Evolutionary conservation across 2,797 vertebrate genomes (phyloP).

Genomic region (Trachurus trachurus): DNA sequence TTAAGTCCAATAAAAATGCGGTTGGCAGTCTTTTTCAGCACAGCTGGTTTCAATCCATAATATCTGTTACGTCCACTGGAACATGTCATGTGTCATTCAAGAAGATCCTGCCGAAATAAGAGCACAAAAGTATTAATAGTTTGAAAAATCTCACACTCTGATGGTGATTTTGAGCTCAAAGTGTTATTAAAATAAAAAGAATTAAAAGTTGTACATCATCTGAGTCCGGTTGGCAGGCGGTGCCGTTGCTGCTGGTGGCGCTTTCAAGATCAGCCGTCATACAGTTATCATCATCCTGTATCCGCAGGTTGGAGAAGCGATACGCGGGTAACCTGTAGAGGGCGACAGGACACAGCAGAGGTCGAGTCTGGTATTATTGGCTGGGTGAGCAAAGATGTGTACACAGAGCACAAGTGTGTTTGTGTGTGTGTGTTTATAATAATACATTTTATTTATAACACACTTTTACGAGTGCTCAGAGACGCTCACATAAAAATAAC

Average conservation of each 20-base stretch:
- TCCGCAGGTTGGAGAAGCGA: conserved; percentile 84
- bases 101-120: conserved; percentile 77
- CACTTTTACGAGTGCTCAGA: too few species aligned
- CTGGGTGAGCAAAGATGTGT: background rate
- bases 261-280: conserved; percentile 63
- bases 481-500: too few species aligned
- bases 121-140: conserved; percentile 13
- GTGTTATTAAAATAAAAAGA: background rate
- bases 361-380: background rate
- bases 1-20: conserved; percentile 34
- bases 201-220: conserved; percentile 76
- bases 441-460: too few species aligned
- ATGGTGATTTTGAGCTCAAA: background rate
- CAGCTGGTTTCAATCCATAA: conserved; percentile 2
- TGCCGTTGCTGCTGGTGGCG: conserved; percentile 72
- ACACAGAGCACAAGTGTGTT: background rate
- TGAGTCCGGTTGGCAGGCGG: conserved; percentile 77
- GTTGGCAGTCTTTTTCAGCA: conserved; percentile 24
- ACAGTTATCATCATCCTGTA: conserved; percentile 76
- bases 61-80: background rate
- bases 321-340: conserved; percentile 78
- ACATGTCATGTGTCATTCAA: conserved; percentile 66
- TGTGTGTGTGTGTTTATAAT: background rate
- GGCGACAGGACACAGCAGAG: background rate
- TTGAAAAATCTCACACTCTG: background rate